These are phyloP conservation scores for Melanchra persicariae DNA, from an alignment of 2,888 invertebrate genomes.

Conservation along the genomic window DNA sequence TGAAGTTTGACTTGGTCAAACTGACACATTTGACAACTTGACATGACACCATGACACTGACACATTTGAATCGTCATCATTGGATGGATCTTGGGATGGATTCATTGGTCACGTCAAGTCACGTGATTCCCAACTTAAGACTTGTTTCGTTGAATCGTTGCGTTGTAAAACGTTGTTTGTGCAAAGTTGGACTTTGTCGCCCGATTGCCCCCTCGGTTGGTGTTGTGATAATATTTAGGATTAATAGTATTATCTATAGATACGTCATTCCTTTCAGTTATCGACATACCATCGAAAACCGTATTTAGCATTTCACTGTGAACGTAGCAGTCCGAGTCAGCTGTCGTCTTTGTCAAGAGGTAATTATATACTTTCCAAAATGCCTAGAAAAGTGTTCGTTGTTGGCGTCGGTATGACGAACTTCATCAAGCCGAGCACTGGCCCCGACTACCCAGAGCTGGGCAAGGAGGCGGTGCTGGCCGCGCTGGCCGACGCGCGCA, in stretches of 20 bases:
- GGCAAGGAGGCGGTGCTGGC: slow-evolving; percentile 97
- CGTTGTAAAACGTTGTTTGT: slow-evolving; percentile 29
- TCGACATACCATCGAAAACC: slow-evolving; percentile 55
- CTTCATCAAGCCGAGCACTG: slow-evolving; percentile 98
- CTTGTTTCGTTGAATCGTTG: slow-evolving; percentile 21
- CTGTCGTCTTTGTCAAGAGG: slow-evolving; percentile 80
- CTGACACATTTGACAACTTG: neutral
- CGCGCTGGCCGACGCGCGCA: slow-evolving; percentile 95
- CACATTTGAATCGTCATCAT: slow-evolving; percentile 26
- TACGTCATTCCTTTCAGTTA: slow-evolving; percentile 43
- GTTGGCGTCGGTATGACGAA: slow-evolving; percentile 99
- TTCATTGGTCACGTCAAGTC: too few relatives aligned
- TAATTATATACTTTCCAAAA: slow-evolving; percentile 84
- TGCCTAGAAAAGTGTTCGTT: slow-evolving; percentile 94
- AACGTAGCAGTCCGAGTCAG: slow-evolving; percentile 73
- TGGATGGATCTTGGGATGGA: too few relatives aligned
- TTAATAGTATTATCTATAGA: slow-evolving; percentile 56
- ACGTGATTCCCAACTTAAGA: slow-evolving; percentile 50
- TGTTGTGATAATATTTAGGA: slow-evolving; percentile 50
- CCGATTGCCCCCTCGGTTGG: slow-evolving; percentile 38
- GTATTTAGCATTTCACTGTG: slow-evolving; percentile 59
- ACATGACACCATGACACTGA: too few relatives aligned
- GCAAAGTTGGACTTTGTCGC: slow-evolving; percentile 54
- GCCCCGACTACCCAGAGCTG: slow-evolving; percentile 98
- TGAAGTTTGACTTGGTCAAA: too few relatives aligned